Evolutionary conservation across 2,113 vertebrate species (phyloP).

Genomic region (Sterna hirundo): DNA sequence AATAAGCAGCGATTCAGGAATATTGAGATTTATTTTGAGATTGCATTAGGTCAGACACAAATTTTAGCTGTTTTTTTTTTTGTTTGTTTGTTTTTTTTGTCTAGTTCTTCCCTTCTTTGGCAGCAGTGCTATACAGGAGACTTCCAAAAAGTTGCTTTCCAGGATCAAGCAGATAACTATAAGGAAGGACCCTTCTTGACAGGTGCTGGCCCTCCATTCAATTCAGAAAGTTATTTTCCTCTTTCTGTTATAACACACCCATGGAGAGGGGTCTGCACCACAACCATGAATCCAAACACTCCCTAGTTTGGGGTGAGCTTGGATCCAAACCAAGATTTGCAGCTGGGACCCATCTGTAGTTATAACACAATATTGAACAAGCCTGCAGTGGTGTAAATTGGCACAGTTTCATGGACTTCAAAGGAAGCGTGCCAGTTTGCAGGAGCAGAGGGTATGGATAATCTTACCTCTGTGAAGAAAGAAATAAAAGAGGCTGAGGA

Average conservation of each 20-base stretch:
- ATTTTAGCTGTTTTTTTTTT: neutral
- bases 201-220: neutral
- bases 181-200: neutral
- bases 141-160: neutral
- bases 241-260: neutral
- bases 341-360: constrained; percentile 48
- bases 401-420: neutral
- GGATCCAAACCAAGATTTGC: constrained; percentile 29
- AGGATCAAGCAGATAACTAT: neutral
- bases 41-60: neutral
- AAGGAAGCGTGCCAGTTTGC: neutral
- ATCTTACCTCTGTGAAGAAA: constrained; percentile 1
- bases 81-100: neutral
- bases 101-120: neutral
- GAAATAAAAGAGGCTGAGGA: neutral
- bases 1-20: neutral
- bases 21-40: neutral
- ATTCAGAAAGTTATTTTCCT: neutral
- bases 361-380: constrained; percentile 14
- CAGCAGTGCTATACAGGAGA: neutral
- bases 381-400: constrained; percentile 27
- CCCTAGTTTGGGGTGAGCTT: constrained; percentile 25
- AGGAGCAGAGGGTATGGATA: neutral
- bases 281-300: neutral
- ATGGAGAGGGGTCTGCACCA: neutral